Evolutionary conservation across 2,113 vertebrate genomes (phyloP).

Genomic region (Channa argus): DNA sequence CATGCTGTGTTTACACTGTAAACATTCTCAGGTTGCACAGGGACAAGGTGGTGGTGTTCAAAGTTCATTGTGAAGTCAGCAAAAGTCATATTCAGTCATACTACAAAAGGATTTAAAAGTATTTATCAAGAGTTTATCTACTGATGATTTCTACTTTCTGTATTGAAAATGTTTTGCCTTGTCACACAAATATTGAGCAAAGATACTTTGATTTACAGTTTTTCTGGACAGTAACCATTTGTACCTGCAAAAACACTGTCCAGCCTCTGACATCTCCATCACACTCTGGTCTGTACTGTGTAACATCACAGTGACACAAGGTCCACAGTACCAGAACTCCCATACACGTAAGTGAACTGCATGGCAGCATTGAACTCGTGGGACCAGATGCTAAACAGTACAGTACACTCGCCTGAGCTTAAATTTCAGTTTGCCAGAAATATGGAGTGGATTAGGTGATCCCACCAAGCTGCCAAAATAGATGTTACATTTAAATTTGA

Average conservation of each 20-base stretch:
- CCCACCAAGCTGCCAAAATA: too few species aligned
- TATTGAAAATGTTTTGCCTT: neutral
- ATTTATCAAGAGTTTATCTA: too few species aligned
- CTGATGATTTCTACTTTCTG: neutral
- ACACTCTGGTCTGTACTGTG: conserved; percentile 4
- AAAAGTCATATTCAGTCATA: neutral
- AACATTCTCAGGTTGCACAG: conserved; percentile 30
- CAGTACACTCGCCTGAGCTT: conserved; percentile 26
- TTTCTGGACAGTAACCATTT: neutral
- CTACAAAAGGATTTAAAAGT: too few species aligned
- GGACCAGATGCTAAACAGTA: conserved; percentile 31
- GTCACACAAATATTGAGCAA: neutral
- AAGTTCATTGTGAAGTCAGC: conserved; percentile 20
- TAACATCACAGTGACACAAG: conserved; percentile 11
- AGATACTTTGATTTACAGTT: neutral
- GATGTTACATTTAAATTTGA: neutral
- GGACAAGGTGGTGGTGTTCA: conserved; percentile 11
- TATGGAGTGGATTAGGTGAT: conserved; percentile 26
- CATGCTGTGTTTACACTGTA: conserved; percentile 35
- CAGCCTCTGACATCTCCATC: conserved; percentile 17
- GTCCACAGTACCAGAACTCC: neutral
- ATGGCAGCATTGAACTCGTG: conserved; percentile 20
- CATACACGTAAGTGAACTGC: conserved; percentile 14
- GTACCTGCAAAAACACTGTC: neutral
- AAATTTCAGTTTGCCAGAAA: conserved; percentile 30